Evolutionary conservation across 2,888 invertebrate species (phyloP).

Genomic region (Netelia virgata): DNA sequence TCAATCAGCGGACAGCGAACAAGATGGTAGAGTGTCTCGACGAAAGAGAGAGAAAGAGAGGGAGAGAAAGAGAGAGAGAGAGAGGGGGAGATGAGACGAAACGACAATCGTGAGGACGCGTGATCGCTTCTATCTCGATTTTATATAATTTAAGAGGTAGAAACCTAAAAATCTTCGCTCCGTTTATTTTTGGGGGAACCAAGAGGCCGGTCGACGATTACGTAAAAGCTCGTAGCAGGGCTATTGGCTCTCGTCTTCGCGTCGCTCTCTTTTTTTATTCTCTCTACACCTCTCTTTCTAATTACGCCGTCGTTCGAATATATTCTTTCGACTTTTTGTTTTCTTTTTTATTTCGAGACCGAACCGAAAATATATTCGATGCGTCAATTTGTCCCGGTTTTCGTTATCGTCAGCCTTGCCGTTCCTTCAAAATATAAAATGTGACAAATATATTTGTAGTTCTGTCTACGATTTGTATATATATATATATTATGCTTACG

Average conservation of each 20-base stretch:
- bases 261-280: conserved; percentile 32
- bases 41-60: background rate
- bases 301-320: background rate
- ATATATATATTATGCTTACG: no score
- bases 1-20: conserved; percentile 44
- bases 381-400: background rate
- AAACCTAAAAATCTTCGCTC: conserved; percentile 58
- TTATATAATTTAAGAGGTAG: conserved; percentile 19
- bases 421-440: background rate
- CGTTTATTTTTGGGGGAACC: conserved; percentile 73
- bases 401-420: background rate
- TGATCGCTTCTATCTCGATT: conserved; percentile 22
- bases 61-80: conserved; percentile 27
- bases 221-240: conserved; percentile 62
- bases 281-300: conserved; percentile 22
- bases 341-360: background rate
- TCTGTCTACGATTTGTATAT: no score
- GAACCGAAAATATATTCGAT: background rate
- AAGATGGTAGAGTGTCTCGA: background rate
- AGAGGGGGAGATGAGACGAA: conserved; percentile 31
- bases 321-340: conserved; percentile 23
- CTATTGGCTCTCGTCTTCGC: conserved; percentile 33
- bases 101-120: conserved; percentile 11
- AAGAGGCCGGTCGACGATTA: conserved; percentile 67
- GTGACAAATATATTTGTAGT: background rate